Evolutionary conservation across 2,797 vertebrate genomes (phyloP).

Genomic region (Tenualosa ilisha): DNA sequence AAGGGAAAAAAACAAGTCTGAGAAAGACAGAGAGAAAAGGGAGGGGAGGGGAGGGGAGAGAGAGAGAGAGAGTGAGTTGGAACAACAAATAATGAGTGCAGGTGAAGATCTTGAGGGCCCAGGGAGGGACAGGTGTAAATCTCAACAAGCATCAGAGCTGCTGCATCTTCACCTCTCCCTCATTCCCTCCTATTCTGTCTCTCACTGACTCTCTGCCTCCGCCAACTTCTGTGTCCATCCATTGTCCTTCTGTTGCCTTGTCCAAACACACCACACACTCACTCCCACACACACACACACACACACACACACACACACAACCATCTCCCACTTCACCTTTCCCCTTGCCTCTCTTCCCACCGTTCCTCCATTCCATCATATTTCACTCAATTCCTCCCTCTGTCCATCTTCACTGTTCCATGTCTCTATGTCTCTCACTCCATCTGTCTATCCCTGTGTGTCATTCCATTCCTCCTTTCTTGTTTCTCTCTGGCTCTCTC

Average conservation of each 20-base stretch:
- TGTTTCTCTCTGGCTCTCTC: not conserved
- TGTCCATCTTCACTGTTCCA: not conserved
- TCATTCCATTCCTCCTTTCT: not conserved
- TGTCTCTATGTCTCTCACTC: not conserved
- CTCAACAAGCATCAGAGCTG: not conserved
- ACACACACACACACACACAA: no score
- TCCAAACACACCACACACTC: no score
- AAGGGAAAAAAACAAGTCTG: conserved; percentile 41
- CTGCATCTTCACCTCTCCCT: not conserved
- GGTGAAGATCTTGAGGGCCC: not conserved
- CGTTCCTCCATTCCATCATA: conserved; percentile 25
- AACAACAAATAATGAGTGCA: no score
- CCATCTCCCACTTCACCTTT: not conserved
- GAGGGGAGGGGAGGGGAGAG: not conserved
- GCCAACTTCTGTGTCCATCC: not conserved
- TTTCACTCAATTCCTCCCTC: conserved; percentile 14
- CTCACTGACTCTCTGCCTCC: not conserved
- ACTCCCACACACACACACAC: no score
- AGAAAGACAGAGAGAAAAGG: conserved; percentile 39
- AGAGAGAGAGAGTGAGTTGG: no score
- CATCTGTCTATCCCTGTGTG: not conserved
- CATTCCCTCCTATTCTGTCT: not conserved
- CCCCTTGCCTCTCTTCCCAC: conserved; percentile 14
- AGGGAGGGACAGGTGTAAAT: not conserved
- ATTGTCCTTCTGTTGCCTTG: not conserved